These are phyloP conservation scores for Podargus strigoides DNA, from an alignment of 2,797 vertebrate genomes.

Conservation along the genomic window DNA sequence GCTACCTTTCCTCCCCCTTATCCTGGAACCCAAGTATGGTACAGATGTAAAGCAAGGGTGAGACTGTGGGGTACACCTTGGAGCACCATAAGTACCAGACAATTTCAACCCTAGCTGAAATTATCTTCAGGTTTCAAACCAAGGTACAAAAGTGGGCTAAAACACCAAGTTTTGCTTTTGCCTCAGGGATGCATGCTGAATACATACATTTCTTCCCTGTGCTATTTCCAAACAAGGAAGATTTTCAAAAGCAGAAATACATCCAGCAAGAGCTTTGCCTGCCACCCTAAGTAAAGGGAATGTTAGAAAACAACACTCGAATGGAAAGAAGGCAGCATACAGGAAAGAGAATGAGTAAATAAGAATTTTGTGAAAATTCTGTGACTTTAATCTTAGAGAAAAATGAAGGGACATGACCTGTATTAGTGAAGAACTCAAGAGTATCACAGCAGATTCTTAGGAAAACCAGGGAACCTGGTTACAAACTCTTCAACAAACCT, in stretches of 20 bases:
- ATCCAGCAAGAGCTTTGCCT: background rate
- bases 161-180: background rate
- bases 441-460: background rate
- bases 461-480: background rate
- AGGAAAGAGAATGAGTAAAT: background rate
- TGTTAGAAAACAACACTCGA: background rate
- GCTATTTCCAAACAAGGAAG: background rate
- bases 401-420: background rate
- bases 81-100: background rate
- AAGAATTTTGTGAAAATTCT: background rate
- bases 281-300: background rate
- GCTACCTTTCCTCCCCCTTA: background rate
- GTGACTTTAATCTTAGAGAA: background rate
- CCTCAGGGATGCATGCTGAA: background rate
- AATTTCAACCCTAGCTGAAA: background rate
- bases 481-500: background rate
- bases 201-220: background rate
- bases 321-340: background rate
- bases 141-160: background rate
- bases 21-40: background rate
- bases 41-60: background rate
- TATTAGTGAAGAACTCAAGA: background rate
- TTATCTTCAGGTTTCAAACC: background rate
- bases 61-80: background rate
- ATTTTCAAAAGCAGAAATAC: background rate